Base-by-base conservation (phyloP, 1,140 invertebrate species). In the Portunus trituberculatus region DNA sequence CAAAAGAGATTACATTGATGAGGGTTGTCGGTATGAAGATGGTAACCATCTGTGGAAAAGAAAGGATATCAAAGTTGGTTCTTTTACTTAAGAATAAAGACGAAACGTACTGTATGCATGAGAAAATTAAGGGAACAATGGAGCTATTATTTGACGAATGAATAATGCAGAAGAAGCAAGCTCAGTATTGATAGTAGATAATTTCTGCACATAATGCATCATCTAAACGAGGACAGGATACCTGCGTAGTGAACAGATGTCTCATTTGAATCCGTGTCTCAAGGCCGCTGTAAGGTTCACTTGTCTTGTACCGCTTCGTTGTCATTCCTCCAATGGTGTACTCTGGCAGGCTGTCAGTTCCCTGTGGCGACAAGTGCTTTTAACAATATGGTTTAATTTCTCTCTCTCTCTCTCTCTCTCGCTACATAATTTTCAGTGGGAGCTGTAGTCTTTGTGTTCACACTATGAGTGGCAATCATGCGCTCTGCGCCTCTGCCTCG, bases 261-360 rank as follows among this genome's bases (percentile, higher is more conserved):
- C 94, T 87, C 94, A 96, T 91, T 45, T 96, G 90, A n/a, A 96
- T 88, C 25, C 91, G 29, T 0, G 95, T 52, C 59, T 82, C 67
- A 12, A 96, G 92, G 12, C 93, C 89, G 39, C 92, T 95, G 90
- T 96, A 96, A 7, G 93, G 91, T 28, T 96, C 96, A 8, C 67
- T 76, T 4, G 91, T 92, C 84, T 16, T 10, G 20, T 88, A 8
- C 1, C 90, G 67, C n/a, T 52, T 31, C 59, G 82, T 83, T 6
- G 16, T 32, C 0, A 96, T 90, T 0, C 76, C 52, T 0, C 89
- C 94, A 25, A 96, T 91, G 31, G 16, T 31, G 91, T 96, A 96
- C 45, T 96, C 94, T 0, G 94, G 52, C 31, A 96, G 91, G 29
- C 76, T 83, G 88, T 94, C 93, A 28, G 12, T n/a, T 3, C 88